Conservation (phyloP, 2,888 invertebrate genomes). For the Leptopterna dolabrata region DNA sequence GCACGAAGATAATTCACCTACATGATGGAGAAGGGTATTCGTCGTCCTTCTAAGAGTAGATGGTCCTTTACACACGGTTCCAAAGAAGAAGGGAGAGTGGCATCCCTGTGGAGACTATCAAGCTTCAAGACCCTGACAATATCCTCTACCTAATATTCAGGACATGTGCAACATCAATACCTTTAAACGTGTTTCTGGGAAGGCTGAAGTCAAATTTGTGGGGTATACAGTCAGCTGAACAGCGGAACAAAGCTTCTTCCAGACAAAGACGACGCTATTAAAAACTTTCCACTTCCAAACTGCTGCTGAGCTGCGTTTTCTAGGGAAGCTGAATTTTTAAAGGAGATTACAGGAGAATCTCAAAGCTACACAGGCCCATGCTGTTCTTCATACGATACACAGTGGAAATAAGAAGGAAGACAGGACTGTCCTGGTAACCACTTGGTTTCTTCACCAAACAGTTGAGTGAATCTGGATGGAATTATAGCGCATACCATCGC, state of each 20-base stretch:
- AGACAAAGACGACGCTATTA: neutral
- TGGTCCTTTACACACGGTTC: too few species aligned
- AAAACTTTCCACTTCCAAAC: neutral
- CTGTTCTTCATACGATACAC: neutral
- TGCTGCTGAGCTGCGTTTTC: neutral
- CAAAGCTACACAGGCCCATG: neutral
- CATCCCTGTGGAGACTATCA: too few species aligned
- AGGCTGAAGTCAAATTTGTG: too few species aligned
- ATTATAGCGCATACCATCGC: neutral
- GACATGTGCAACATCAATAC: neutral
- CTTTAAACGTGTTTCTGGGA: too few species aligned
- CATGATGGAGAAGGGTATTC: too few species aligned
- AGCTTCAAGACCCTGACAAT: too few species aligned
- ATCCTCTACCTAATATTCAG: too few species aligned
- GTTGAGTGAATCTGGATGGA: neutral
- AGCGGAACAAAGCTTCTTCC: neutral
- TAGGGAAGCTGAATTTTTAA: neutral
- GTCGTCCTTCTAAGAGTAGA: too few species aligned
- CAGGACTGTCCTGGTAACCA: neutral
- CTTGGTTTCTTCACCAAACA: neutral
- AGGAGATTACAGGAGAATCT: neutral
- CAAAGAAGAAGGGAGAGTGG: too few species aligned
- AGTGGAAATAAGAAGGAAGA: neutral
- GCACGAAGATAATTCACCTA: too few species aligned
- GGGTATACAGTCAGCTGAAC: too few species aligned